These are phyloP conservation scores for Neogale vison DNA, from an alignment of 2,113 vertebrate genomes.

Conservation along the genomic window DNA sequence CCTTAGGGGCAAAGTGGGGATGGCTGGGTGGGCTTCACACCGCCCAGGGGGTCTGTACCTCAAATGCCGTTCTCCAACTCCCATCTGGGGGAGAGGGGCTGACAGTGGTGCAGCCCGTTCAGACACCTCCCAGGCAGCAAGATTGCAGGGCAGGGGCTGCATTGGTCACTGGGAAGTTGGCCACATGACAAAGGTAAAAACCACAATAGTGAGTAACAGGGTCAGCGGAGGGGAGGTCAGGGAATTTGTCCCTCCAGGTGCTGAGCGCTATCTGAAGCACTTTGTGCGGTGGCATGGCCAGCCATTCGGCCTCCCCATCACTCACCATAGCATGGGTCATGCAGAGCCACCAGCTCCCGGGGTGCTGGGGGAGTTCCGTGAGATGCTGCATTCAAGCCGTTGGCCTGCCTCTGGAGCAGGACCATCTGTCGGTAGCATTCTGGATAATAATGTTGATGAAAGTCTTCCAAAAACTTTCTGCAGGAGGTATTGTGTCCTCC, in stretches of 20 bases:
- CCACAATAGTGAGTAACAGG: fast-evolving
- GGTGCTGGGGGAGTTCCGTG: no score
- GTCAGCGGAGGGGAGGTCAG: not conserved
- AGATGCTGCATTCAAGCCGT: fast-evolving
- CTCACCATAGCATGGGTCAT: no score
- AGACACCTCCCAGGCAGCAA: not conserved
- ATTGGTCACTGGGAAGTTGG: not conserved
- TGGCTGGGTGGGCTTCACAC: fast-evolving
- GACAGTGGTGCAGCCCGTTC: not conserved
- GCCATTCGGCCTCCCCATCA: not conserved
- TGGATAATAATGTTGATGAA: no score
- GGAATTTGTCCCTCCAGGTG: not conserved
- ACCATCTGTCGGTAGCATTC: not conserved
- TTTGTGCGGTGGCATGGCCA: fast-evolving
- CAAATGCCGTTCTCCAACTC: not conserved
- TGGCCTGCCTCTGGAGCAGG: not conserved
- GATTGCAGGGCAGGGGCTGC: not conserved
- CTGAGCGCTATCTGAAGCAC: not conserved
- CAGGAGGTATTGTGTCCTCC: not conserved
- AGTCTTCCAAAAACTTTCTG: not conserved
- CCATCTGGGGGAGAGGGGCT: not conserved
- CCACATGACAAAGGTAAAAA: not conserved
- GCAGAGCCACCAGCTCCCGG: not conserved
- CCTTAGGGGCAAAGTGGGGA: not conserved
- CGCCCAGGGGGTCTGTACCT: not conserved